Percentiles rank a stretch among this genome's conserved stretches.
Conservation (phyloP, 2,888 invertebrate genomes). For the Trichopoda pennipes region DNA sequence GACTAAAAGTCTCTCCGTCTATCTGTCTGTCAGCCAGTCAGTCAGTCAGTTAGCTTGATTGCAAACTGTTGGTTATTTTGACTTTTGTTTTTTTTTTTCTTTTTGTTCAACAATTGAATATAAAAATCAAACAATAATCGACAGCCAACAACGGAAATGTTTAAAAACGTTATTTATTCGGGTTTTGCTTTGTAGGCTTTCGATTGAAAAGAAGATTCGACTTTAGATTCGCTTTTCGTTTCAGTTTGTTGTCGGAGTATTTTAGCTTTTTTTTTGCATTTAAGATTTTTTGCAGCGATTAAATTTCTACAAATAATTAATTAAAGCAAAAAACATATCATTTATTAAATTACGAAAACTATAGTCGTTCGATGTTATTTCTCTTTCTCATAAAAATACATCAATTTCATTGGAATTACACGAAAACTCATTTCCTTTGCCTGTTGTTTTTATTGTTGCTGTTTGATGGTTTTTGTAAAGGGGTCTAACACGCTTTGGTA, state of each 20-base stretch:
- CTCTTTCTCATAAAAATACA: neutral
- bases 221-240: slow-evolving; percentile 42
- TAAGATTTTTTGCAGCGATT: slow-evolving; percentile 17
- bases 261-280: neutral
- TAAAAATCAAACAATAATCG: slow-evolving; percentile 60
- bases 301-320: slow-evolving; percentile 45
- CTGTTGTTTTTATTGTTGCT: too few species aligned
- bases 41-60: neutral
- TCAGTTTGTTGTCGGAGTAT: slow-evolving; percentile 6
- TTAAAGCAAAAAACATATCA: slow-evolving; percentile 10
- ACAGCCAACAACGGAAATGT: slow-evolving; percentile 67
- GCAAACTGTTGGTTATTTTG: slow-evolving; percentile 34
- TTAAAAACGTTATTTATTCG: slow-evolving; percentile 51
- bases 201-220: slow-evolving; percentile 41
- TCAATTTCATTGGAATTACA: slow-evolving; percentile 21
- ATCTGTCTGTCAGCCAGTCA: slow-evolving; percentile 6
- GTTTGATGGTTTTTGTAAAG: neutral
- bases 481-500: too few species aligned
- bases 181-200: slow-evolving; percentile 10
- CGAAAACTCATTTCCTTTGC: slow-evolving; percentile 2
- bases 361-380: neutral
- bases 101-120: slow-evolving; percentile 21
- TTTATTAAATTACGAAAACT: slow-evolving; percentile 44
- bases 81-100: too few species aligned
- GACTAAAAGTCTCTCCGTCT: slow-evolving; percentile 12